A percentile compares a stretch with the other conserved stretches of the same genome.
These are phyloP conservation scores for Cynopterus sphinx DNA, from an alignment of 2,797 vertebrate genomes.

Conservation along the genomic window DNA sequence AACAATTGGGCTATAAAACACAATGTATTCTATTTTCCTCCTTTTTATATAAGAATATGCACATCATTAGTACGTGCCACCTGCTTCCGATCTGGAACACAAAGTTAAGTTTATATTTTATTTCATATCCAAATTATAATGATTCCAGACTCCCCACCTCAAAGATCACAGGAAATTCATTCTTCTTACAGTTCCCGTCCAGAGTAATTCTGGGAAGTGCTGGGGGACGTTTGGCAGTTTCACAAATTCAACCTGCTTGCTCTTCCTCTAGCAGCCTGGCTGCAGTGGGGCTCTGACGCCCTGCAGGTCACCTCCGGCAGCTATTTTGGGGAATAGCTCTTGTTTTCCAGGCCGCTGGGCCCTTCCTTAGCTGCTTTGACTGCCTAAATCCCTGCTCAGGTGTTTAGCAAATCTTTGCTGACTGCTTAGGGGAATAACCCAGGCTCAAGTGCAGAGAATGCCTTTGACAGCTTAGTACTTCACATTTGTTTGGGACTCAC, in stretches of 20 bases:
- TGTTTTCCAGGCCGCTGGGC: not conserved
- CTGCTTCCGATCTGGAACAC: conserved; percentile 13
- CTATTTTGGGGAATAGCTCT: not conserved
- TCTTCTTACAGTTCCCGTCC: not conserved
- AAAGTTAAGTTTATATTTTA: conserved; percentile 15
- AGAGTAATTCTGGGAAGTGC: not conserved
- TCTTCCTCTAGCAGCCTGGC: not conserved
- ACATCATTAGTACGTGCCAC: conserved; percentile 16
- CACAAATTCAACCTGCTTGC: not conserved
- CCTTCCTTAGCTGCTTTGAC: not conserved
- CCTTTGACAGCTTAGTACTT: not conserved
- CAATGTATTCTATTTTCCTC: not conserved
- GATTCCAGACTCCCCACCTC: not conserved
- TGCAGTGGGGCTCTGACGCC: not conserved
- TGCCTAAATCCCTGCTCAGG: not conserved
- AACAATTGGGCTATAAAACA: conserved; percentile 41
- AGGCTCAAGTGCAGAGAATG: not conserved
- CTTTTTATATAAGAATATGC: not conserved
- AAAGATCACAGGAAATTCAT: not conserved
- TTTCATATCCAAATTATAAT: conserved; percentile 11
- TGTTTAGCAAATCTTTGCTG: not conserved
- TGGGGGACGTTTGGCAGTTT: not conserved
- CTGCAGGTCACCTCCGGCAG: not conserved
- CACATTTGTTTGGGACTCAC: not conserved
- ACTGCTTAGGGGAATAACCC: not conserved